These are phyloP conservation scores for Phrynosoma platyrhinos DNA, from an alignment of 2,113 vertebrate species.

Conservation along the genomic window DNA sequence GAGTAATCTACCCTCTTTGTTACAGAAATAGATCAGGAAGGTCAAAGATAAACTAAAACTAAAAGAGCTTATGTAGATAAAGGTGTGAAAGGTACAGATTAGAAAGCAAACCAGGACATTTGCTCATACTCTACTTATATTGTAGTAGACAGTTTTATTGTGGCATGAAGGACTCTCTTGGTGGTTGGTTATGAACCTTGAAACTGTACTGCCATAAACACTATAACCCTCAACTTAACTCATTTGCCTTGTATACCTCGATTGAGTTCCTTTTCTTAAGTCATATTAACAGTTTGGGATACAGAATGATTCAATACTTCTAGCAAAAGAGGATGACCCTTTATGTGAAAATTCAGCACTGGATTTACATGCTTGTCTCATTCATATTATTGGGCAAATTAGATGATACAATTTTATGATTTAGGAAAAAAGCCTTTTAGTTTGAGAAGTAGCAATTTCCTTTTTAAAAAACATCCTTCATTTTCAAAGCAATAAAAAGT, in stretches of 20 bases:
- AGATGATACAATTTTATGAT: slow-evolving; percentile 71
- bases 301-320: slow-evolving; percentile 57
- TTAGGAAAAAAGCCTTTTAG: slow-evolving; percentile 71
- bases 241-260: slow-evolving; percentile 12
- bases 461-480: slow-evolving; percentile 71
- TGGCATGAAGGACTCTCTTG: background rate
- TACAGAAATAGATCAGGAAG: background rate
- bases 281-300: slow-evolving; percentile 51
- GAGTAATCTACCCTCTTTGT: too few relatives aligned
- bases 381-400: slow-evolving; percentile 73
- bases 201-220: background rate
- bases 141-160: background rate
- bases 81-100: background rate
- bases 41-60: background rate
- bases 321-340: slow-evolving; percentile 69
- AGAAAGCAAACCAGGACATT: background rate
- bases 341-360: slow-evolving; percentile 67
- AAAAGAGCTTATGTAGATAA: background rate
- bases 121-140: background rate
- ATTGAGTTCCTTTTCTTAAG: slow-evolving; percentile 16
- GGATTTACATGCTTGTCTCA: slow-evolving; percentile 74
- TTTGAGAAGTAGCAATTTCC: slow-evolving; percentile 63
- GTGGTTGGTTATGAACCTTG: background rate
- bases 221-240: slow-evolving; percentile 17
- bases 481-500: slow-evolving; percentile 78